These are phyloP conservation scores for Hydropotes inermis DNA, from an alignment of 2,113 vertebrate species.

Conservation along the genomic window DNA sequence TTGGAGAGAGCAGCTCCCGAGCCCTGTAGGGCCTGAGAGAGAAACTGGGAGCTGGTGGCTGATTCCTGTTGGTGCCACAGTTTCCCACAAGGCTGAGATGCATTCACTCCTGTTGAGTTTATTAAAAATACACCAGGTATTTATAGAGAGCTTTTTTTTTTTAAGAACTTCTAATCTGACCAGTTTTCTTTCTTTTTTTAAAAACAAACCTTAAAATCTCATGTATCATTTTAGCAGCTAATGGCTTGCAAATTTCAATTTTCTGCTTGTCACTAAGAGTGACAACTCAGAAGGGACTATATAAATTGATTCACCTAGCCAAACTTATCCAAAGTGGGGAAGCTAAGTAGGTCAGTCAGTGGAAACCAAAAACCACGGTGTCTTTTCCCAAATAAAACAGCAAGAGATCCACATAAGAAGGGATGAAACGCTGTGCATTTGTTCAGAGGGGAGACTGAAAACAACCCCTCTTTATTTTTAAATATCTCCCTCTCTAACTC, in stretches of 20 bases:
- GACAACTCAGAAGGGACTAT: conserved; percentile 61
- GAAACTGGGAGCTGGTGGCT: neutral
- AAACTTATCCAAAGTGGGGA: conserved; percentile 61
- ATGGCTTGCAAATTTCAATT: conserved; percentile 75
- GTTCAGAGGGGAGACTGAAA: conserved; percentile 32
- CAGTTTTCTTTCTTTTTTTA: neutral
- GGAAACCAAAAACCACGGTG: conserved; percentile 10
- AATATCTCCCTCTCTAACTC: conserved; percentile 3
- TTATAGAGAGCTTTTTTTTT: conserved; percentile 11
- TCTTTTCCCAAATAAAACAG: conserved; percentile 49
- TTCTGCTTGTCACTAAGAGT: conserved; percentile 62
- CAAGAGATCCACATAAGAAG: conserved; percentile 34
- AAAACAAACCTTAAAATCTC: conserved; percentile 51
- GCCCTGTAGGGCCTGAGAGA: neutral
- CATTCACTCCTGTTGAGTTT: neutral
- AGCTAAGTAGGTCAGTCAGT: conserved; percentile 65
- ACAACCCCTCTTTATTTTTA: conserved; percentile 48
- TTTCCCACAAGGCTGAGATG: neutral
- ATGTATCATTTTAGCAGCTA: conserved; percentile 59
- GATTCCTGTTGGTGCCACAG: neutral
- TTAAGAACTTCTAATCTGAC: conserved; percentile 6
- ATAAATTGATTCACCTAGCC: conserved; percentile 73
- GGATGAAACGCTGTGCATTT: neutral
- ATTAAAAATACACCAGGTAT: neutral
- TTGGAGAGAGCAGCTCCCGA: neutral